These are phyloP conservation scores for Bombus turneri DNA, from an alignment of 1,140 invertebrate species.

Conservation along the genomic window DNA sequence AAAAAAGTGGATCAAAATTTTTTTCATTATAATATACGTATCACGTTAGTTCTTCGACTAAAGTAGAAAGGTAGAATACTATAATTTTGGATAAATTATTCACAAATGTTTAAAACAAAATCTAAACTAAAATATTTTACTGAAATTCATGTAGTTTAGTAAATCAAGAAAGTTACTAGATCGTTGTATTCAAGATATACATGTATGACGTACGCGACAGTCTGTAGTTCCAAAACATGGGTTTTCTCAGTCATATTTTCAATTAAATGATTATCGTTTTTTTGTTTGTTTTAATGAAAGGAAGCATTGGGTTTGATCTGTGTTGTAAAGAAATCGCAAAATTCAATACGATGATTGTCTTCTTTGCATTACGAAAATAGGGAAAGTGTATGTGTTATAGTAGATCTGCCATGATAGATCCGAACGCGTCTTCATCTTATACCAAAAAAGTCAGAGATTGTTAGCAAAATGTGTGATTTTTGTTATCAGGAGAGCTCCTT, in stretches of 20 bases:
- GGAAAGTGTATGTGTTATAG: conserved; percentile 59
- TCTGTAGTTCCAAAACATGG: conserved; percentile 70
- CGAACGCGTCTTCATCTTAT: conserved; percentile 74
- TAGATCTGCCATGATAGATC: conserved; percentile 77
- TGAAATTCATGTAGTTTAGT: background rate
- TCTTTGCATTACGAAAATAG: conserved; percentile 51
- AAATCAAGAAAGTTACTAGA: conserved; percentile 58
- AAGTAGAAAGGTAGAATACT: background rate
- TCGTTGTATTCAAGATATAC: conserved; percentile 45
- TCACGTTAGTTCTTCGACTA: too few relatives aligned
- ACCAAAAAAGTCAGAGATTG: conserved; percentile 68
- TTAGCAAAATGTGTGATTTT: conserved; percentile 72
- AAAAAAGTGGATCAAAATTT: background rate
- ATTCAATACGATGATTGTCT: conserved; percentile 17
- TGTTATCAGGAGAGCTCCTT: conserved; percentile 69
- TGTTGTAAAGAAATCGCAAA: background rate
- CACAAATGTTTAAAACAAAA: background rate
- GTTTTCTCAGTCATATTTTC: conserved; percentile 48
- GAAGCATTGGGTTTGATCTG: conserved; percentile 2
- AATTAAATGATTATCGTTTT: conserved; percentile 38
- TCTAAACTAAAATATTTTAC: background rate
- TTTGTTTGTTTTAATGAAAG: background rate
- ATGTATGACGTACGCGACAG: conserved; percentile 69
- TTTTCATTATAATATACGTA: background rate
- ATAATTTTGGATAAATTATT: background rate